Percentiles rank a stretch among this genome's conserved stretches.
Evolutionary conservation across 30 jellyfish, hydroid and myxozoan genomes (phyloP).

Genomic region (Catostylus mosaicus): DNA sequence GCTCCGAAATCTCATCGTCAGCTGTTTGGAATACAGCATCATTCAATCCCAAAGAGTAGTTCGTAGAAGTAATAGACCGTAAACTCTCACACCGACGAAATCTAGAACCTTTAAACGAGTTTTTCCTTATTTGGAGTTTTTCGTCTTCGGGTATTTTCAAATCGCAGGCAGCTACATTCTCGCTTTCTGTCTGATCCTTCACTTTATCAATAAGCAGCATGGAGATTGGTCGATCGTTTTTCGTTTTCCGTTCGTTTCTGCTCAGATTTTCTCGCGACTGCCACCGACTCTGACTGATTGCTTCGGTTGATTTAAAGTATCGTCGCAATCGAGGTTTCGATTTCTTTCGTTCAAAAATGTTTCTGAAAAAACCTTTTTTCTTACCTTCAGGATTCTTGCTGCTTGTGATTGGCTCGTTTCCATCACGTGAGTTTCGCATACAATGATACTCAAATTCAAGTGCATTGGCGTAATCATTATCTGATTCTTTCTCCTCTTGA

Average conservation of each 20-base stretch:
- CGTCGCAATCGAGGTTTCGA: background rate
- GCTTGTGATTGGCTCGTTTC: constrained; percentile 53
- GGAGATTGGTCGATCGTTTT: constrained; percentile 43
- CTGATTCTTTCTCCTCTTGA: constrained; percentile 46
- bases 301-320: constrained; percentile 44
- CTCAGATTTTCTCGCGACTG: constrained; percentile 54
- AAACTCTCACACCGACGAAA: constrained; percentile 67
- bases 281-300: constrained; percentile 45
- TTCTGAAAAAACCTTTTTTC: constrained; percentile 45
- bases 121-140: background rate
- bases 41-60: background rate
- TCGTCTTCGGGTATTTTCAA: background rate
- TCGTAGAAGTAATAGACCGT: constrained; percentile 57
- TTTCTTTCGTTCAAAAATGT: constrained; percentile 34
- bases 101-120: constrained; percentile 25
- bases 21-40: background rate
- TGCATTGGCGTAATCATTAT: constrained; percentile 22
- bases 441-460: constrained; percentile 54
- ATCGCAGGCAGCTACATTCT: background rate
- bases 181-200: constrained; percentile 17
- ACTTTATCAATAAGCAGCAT: constrained; percentile 62
- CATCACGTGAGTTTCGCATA: constrained; percentile 59
- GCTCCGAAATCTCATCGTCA: constrained; percentile 14
- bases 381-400: constrained; percentile 11
- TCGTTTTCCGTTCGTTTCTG: background rate